Evolutionary conservation across 2,888 invertebrate species (phyloP).

Genomic region (Drosophila cracens): DNA sequence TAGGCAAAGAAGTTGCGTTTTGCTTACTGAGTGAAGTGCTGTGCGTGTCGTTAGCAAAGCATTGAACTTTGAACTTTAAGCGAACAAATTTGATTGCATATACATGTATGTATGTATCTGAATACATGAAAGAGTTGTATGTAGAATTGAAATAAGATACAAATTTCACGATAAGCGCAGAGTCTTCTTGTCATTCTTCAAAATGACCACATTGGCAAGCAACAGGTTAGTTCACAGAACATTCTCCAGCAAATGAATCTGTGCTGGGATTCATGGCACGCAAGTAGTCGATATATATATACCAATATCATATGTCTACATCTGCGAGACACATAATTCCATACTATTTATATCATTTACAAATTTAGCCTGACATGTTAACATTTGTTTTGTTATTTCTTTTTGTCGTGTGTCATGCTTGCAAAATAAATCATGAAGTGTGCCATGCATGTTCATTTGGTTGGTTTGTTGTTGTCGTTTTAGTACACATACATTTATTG

Average conservation of each 20-base stretch:
- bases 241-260: background rate
- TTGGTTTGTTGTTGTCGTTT: constrained; percentile 7
- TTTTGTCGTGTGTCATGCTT: background rate
- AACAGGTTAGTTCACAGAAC: background rate
- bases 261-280: background rate
- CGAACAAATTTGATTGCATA: too few species aligned
- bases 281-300: background rate
- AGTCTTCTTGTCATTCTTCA: background rate
- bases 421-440: constrained; percentile 1
- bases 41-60: constrained; percentile 10
- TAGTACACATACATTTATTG: constrained; percentile 8
- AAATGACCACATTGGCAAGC: background rate
- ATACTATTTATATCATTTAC: background rate
- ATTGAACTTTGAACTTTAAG: constrained; percentile 19
- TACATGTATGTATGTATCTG: background rate
- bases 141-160: background rate
- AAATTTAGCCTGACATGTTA: background rate
- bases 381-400: background rate
- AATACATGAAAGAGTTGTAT: background rate
- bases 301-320: background rate
- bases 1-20: constrained; percentile 6
- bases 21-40: background rate
- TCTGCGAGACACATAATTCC: background rate
- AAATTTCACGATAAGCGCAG: background rate
- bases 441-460: background rate